Evolutionary conservation across 2,888 invertebrate species (phyloP).

Genomic region (Leucozona laternaria): DNA sequence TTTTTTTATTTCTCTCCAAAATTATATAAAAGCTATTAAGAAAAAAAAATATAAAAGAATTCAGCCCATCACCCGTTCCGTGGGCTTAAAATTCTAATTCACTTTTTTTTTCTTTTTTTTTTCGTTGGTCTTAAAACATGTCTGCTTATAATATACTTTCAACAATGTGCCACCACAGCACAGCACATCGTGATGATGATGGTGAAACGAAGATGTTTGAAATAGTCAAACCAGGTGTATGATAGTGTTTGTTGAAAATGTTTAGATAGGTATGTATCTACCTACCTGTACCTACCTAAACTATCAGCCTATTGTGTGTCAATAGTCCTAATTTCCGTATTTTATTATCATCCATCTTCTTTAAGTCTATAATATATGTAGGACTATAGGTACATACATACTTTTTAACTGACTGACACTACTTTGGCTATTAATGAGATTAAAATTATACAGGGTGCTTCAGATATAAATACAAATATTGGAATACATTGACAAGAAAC

Average conservation of each 20-base stretch:
- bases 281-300: background rate
- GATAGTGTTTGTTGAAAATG: slow-evolving; percentile 7
- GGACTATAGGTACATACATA: background rate
- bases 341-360: slow-evolving; percentile 39
- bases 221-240: slow-evolving; percentile 25
- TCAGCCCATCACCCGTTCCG: slow-evolving; percentile 23
- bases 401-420: slow-evolving; percentile 3
- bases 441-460: background rate
- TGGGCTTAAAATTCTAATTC: slow-evolving; percentile 59
- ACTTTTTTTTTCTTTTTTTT: slow-evolving; percentile 61
- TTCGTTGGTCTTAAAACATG: background rate
- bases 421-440: slow-evolving; percentile 15
- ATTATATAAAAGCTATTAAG: slow-evolving; percentile 10
- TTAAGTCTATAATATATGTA: background rate
- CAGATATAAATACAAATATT: too few relatives aligned
- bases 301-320: slow-evolving; percentile 45
- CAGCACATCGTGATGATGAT: background rate
- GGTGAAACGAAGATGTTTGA: slow-evolving; percentile 27
- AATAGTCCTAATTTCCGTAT: slow-evolving; percentile 73
- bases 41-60: slow-evolving; percentile 28
- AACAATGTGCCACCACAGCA: slow-evolving; percentile 18
- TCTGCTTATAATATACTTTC: background rate
- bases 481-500: too few relatives aligned
- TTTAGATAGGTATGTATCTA: background rate
- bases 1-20: background rate